phyloP scores from a whole-genome alignment of 2,113 vertebrate species.

The Cebus imitator region DNA sequence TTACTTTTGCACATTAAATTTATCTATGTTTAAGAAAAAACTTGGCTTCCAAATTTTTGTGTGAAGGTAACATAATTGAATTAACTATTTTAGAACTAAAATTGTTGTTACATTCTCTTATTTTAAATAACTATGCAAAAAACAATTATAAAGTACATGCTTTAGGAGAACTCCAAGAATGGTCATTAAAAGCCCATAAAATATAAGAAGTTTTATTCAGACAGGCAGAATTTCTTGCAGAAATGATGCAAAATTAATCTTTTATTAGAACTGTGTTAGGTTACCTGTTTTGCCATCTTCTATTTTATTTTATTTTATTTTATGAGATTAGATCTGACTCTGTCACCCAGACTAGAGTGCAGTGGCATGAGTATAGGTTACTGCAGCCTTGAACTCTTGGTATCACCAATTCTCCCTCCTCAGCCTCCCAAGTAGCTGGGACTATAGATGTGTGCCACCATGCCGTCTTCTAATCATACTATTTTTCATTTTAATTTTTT shows the following conservation, averaged over 20 bases:
- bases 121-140: neutral
- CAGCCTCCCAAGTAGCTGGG: no score
- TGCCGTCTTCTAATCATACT: neutral
- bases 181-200: neutral
- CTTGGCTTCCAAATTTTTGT: neutral
- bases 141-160: neutral
- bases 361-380: no score
- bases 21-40: neutral
- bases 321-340: no score
- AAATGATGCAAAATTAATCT: neutral
- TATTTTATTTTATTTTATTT: neutral
- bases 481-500: neutral
- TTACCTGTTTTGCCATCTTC: neutral
- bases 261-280: neutral
- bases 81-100: neutral
- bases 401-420: no score
- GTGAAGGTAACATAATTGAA: neutral
- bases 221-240: neutral
- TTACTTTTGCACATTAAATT: neutral
- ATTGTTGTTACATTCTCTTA: neutral
- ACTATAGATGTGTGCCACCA: no score
- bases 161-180: neutral
- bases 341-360: no score
- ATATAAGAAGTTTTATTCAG: neutral
- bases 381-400: no score